Percentiles rank a stretch among this genome's conserved stretches.
Conservation (phyloP, 2,113 vertebrate species). For the Platysternon megacephalum region DNA sequence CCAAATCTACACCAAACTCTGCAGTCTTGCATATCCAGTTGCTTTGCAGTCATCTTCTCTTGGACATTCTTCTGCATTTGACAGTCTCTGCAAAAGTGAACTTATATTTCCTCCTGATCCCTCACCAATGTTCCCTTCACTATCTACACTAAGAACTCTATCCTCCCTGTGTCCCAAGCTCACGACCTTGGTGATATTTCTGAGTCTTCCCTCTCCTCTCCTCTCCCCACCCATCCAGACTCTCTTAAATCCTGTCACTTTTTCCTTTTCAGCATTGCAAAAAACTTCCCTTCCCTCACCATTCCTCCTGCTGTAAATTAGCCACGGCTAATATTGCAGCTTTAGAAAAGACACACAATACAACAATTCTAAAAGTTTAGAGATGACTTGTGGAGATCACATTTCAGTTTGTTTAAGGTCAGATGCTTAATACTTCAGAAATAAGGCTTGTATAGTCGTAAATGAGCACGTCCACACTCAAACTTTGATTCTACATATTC, state of each 20-base stretch:
- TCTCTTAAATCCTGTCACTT: too few species aligned
- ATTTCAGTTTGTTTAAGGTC: neutral
- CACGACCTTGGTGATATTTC: neutral
- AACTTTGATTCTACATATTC: neutral
- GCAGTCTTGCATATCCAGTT: neutral
- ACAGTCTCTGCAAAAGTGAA: constrained; percentile 51
- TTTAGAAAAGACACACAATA: neutral
- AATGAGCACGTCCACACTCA: neutral
- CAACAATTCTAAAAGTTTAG: neutral
- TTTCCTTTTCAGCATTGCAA: too few species aligned
- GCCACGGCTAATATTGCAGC: neutral
- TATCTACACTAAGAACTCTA: neutral
- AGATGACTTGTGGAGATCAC: neutral
- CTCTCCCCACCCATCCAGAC: too few species aligned
- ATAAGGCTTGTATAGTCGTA: neutral
- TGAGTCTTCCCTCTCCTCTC: too few species aligned
- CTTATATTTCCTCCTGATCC: neutral
- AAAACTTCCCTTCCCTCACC: neutral
- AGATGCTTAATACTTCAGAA: neutral
- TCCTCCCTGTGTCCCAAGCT: neutral
- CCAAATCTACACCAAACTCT: neutral
- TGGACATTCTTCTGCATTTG: constrained; percentile 55
- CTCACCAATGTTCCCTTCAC: neutral
- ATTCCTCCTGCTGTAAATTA: neutral
- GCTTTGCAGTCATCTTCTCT: constrained; percentile 32